A percentile compares a stretch with the other conserved stretches of the same genome.
Conservation (phyloP, 2,797 vertebrate genomes). For the Typhlichthys subterraneus region DNA sequence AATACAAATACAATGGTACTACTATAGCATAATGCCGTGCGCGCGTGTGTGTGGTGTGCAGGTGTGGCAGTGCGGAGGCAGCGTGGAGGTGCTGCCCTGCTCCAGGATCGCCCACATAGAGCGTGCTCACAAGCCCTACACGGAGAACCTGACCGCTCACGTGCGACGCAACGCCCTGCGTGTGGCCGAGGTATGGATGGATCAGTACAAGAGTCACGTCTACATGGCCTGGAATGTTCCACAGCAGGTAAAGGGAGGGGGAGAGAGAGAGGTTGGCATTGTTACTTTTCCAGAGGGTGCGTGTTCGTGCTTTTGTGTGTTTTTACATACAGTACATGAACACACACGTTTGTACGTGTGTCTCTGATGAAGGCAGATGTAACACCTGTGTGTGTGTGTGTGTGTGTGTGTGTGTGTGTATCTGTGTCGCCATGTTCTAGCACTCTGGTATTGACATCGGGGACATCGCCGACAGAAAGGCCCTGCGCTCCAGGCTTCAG, state of each 20-base stretch:
- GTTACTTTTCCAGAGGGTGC: too few relatives aligned
- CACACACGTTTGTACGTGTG: background rate
- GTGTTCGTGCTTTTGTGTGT: background rate
- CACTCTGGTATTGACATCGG: conserved; percentile 94
- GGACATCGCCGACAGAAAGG: conserved; percentile 87
- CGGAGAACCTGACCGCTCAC: conserved; percentile 87
- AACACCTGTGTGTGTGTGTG: background rate
- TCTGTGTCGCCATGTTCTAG: conserved; percentile 60
- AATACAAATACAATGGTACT: background rate
- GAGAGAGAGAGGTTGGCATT: too few relatives aligned
- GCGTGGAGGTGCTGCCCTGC: conserved; percentile 93
- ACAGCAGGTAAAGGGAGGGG: conserved; percentile 79
- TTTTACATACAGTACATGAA: too few relatives aligned
- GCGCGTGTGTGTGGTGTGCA: conserved; percentile 49
- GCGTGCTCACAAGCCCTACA: conserved; percentile 94
- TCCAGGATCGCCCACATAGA: conserved; percentile 95
- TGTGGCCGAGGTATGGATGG: conserved; percentile 98
- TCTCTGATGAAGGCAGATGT: too few relatives aligned
- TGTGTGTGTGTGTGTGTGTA: background rate
- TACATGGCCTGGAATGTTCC: conserved; percentile 99
- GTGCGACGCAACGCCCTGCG: conserved; percentile 91
- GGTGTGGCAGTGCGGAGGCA: conserved; percentile 97
- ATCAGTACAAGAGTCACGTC: conserved; percentile 92
- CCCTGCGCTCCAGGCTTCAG: conserved; percentile 85
- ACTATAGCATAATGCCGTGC: background rate